Evolutionary conservation across 2,113 vertebrate species (phyloP).

Genomic region (Drymodes brunneopygia): DNA sequence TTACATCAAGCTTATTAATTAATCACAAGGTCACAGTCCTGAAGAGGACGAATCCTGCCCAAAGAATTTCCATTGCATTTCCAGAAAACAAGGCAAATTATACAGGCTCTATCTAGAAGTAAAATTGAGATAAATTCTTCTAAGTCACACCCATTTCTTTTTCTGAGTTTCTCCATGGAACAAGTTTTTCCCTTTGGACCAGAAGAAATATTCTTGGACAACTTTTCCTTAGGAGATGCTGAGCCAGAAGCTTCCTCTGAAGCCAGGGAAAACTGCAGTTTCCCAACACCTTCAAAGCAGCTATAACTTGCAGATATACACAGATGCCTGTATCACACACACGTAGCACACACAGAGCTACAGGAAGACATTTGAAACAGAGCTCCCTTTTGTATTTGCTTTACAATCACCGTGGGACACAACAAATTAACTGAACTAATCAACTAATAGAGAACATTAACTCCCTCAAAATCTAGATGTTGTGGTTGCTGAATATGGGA

Average conservation of each 20-base stretch:
- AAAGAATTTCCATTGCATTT: not conserved
- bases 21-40: not conserved
- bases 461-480: not conserved
- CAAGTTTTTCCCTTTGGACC: not conserved
- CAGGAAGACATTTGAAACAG: constrained; percentile 19
- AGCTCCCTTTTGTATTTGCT: constrained; percentile 10
- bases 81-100: not conserved
- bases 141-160: not conserved
- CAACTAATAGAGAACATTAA: constrained; percentile 53
- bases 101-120: not conserved
- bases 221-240: not conserved
- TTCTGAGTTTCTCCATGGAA: not conserved
- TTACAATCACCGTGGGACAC: constrained; percentile 38
- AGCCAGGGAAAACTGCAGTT: not conserved
- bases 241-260: not conserved
- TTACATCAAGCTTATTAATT: not conserved
- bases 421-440: constrained; percentile 60
- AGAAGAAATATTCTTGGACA: not conserved
- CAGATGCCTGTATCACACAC: not conserved
- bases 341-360: not conserved
- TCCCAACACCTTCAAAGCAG: not conserved
- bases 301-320: not conserved
- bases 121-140: not conserved
- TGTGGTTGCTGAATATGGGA: not conserved
- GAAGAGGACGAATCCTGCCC: not conserved